Base-by-base conservation (phyloP, 2,888 invertebrate genomes). In the Leucophora obtusa region DNA sequence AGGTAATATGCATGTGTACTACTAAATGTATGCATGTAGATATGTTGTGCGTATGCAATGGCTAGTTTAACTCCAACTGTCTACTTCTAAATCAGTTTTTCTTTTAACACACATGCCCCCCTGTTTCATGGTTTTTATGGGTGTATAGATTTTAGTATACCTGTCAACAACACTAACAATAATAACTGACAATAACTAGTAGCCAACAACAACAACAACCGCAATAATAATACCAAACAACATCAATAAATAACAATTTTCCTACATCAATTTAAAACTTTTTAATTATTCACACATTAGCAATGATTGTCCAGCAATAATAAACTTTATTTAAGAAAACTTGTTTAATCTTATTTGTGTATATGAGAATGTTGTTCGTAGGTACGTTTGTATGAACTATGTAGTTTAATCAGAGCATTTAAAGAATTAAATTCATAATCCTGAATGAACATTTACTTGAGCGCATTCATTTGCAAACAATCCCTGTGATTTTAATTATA, bases 281-380 rank as follows among this genome's bases (percentile, higher is more conserved):
- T 81, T 81, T 81, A 77, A 81, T 81, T 81, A 81, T 81, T 81
- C 81, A 81, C 81, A 81, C 81, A 77, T 77, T 80, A 66, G 60
- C 70, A 70, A 60, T 71, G 43, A 65, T 59, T 77, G 66, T 71
- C 53, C 59, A 65, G 59, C 28, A 28, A 56, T 28, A 56, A 56
- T 28, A 56, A 56, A 56, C n/a, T 47, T 38, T 38, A 38, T 14
- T 38, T 11, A 10, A 11, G 38, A 38, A 38, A 38, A 38, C 38
- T 38, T 38, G 38, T 11, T 38, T 11, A 38, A 38, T 38, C 38
- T 11, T 14, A 38, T 7, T 6, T 28, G 4, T 28, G 28, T 28
- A 7, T 28, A 28, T 24, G 24, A 24, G 5, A 3, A 24, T 24
- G 2, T 3, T n/a, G n/a, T n/a, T n/a, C n/a, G n/a, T n/a, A n/a